A percentile compares a stretch with the other conserved stretches of the same genome.
Evolutionary conservation across 2,888 invertebrate genomes (phyloP).

Genomic region (Eucriotettix oculatus): DNA sequence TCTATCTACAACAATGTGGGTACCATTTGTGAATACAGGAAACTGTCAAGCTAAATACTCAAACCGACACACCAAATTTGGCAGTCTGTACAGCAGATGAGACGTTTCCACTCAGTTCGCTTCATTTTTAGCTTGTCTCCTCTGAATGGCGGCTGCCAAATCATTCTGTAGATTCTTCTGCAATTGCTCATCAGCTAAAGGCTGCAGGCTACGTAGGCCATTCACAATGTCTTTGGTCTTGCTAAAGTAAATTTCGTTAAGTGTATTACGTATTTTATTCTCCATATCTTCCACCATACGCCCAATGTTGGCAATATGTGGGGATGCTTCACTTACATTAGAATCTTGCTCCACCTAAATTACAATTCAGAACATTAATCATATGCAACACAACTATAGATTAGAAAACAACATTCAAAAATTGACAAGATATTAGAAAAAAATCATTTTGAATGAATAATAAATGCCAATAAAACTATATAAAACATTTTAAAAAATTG

Average conservation of each 20-base stretch:
- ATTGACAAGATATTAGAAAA: no score
- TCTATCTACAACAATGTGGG: no score
- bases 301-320: slow-evolving; percentile 97
- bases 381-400: no score
- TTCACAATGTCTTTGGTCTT: slow-evolving; percentile 98
- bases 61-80: neutral
- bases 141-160: slow-evolving; percentile 65
- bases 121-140: slow-evolving; percentile 51
- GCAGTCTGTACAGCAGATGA: neutral
- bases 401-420: no score
- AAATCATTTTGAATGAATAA: no score
- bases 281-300: slow-evolving; percentile 99
- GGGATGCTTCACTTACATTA: slow-evolving; percentile 77
- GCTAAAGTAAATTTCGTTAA: slow-evolving; percentile 98
- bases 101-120: neutral
- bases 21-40: no score
- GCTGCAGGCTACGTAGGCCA: slow-evolving; percentile 68
- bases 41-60: no score
- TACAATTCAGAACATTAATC: no score
- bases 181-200: slow-evolving; percentile 67
- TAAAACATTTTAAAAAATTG: no score
- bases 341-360: slow-evolving; percentile 76
- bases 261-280: slow-evolving; percentile 94
- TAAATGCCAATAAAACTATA: no score
- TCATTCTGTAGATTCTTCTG: slow-evolving; percentile 75